Evolutionary conservation across 2,888 invertebrate genomes (phyloP), one percentile per base, ranked within the genome.

Genomic region (Pachydiplax longipennis): DNA sequence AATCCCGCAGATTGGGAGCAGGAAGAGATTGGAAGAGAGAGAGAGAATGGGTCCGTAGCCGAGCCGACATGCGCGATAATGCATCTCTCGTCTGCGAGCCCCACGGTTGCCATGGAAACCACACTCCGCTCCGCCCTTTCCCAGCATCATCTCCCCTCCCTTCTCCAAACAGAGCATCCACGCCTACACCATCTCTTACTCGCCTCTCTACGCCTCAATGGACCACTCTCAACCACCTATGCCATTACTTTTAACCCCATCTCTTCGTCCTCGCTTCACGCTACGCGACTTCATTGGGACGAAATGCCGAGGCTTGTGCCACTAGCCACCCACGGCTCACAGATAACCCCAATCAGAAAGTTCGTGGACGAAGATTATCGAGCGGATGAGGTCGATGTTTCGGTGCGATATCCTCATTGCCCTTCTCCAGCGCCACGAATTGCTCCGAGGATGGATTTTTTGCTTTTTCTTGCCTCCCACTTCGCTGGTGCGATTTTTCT

Each of bases 61-160:
- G 87, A 87, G 31, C 65, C 87, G 87, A 87, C 87, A 87, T 91
- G 90, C 91, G 83, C 91, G 92, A 92, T 92, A 93, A 92, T 92
- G 92, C 92, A 92, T 93, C 92, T 92, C 92, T 92, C 92, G 92
- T 91, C 91, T 91, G 91, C 91, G 91, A 90, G 92, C 92, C 92
- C 83, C 53, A 83, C 53, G 53, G 87, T 87, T 87, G 61, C 87
- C 61, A 87, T 87, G 87, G 87, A 40, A 40, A 87, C 87, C 65
- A 65, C 87, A 83, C 83, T 58, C 58, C 83, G 87, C 87, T 61
- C 87, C 87, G 87, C 87, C 87, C 61, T 31, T 25, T 48, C 65
- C 35, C 92, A 92, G 92, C 92, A 92, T 91, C 92, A 92, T 92
- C 92, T 31, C 82, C 44, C 22, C 65, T 53, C 31, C 31, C 80